A percentile compares a stretch with the other conserved stretches of the same genome.
phyloP scores from a whole-genome alignment of 2,888 invertebrate species.

The Phaedon cochleariae region DNA sequence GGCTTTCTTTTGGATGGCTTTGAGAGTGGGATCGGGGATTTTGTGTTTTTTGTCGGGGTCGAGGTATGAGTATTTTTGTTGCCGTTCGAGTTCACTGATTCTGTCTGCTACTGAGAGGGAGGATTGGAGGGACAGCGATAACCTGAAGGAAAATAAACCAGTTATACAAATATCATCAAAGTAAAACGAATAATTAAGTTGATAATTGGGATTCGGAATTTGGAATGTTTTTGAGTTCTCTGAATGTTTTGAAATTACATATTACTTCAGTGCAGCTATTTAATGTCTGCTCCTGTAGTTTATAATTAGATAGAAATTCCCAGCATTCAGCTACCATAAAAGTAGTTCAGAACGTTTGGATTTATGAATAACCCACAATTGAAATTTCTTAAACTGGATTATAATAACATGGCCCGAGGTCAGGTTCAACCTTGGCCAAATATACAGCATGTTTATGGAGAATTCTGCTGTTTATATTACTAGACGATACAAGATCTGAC shows the following conservation, averaged over 20 bases:
- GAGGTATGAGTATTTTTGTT: constrained; percentile 72
- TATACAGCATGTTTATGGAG: not conserved
- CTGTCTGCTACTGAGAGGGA: constrained; percentile 73
- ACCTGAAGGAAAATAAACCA: constrained; percentile 50
- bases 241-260: not conserved
- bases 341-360: not conserved
- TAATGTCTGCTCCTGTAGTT: not conserved
- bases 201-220: too few relatives aligned
- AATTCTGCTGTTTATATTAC: not conserved
- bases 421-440: constrained; percentile 3
- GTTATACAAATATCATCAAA: too few relatives aligned
- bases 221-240: too few relatives aligned
- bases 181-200: too few relatives aligned
- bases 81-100: constrained; percentile 71
- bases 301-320: not conserved
- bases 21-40: constrained; percentile 76
- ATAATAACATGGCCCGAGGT: constrained; percentile 6
- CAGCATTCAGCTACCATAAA: not conserved
- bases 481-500: too few relatives aligned
- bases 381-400: not conserved
- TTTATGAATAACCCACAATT: not conserved
- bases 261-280: not conserved
- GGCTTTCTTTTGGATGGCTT: constrained; percentile 85
- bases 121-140: constrained; percentile 54
- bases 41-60: constrained; percentile 79